Evolutionary conservation across 2,888 invertebrate genomes (phyloP).

Genomic region (Morpho helenor): DNA sequence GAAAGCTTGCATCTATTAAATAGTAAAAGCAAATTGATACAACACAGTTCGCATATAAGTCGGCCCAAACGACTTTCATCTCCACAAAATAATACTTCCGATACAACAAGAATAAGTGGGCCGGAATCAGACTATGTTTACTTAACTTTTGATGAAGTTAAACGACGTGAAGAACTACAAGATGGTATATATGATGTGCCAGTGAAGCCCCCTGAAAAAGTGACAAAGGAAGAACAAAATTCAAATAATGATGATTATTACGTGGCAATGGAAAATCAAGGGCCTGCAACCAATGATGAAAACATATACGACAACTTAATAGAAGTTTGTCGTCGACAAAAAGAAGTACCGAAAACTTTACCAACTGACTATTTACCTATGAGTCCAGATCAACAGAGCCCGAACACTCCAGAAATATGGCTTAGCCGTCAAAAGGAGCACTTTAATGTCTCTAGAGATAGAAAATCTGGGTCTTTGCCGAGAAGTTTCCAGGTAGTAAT

Average conservation of each 20-base stretch:
- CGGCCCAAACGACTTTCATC: conserved; percentile 58
- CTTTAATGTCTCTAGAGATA: conserved; percentile 81
- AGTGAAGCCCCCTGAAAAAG: conserved; percentile 57
- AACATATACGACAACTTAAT: conserved; percentile 63
- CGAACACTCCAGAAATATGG: conserved; percentile 85
- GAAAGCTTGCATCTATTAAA: conserved; percentile 48
- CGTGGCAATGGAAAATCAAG: conserved; percentile 56
- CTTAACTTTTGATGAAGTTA: conserved; percentile 64
- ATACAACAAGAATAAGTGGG: conserved; percentile 48
- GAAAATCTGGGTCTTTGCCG: conserved; percentile 88
- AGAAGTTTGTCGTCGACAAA: conserved; percentile 61
- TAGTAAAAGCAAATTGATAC: conserved; percentile 56
- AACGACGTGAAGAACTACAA: conserved; percentile 40
- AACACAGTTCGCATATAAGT: conserved; percentile 42
- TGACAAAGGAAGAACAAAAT: conserved; percentile 27
- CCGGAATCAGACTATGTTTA: conserved; percentile 75
- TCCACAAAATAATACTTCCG: conserved; percentile 42
- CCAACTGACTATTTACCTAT: conserved; percentile 64
- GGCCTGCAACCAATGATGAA: conserved; percentile 43
- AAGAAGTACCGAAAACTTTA: conserved; percentile 46
- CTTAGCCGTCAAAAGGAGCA: conserved; percentile 84
- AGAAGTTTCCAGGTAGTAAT: conserved; percentile 86
- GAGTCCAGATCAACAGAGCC: conserved; percentile 69
- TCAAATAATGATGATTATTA: conserved; percentile 48
- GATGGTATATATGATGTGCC: conserved; percentile 70